Conservation (phyloP, 2,797 vertebrate genomes). For the Meriones psammophilus region DNA sequence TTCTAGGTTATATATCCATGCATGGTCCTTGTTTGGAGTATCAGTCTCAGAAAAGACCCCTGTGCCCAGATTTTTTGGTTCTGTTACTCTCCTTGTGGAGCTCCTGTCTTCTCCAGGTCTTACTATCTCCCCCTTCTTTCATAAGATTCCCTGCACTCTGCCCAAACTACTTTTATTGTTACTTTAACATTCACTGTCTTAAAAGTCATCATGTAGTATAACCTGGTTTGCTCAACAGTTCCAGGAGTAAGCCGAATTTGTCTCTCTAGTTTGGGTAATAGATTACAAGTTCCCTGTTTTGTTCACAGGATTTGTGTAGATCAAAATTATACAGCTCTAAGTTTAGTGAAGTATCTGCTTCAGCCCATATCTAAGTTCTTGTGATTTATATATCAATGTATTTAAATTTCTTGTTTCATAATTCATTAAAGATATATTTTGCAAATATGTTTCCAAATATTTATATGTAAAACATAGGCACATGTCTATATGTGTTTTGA, state of each 20-base stretch:
- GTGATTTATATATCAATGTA: neutral
- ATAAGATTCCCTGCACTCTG: too few relatives aligned
- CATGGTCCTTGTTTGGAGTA: too few relatives aligned
- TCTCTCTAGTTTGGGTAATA: neutral
- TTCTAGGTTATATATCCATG: too few relatives aligned
- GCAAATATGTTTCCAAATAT: neutral
- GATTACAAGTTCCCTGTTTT: neutral
- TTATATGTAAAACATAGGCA: neutral
- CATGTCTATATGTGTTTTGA: neutral
- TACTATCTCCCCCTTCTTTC: too few relatives aligned
- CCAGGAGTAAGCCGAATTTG: neutral
- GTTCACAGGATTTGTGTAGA: neutral
- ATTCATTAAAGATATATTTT: neutral
- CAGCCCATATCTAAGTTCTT: neutral
- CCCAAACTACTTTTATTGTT: too few relatives aligned
- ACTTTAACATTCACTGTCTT: neutral
- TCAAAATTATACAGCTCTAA: neutral
- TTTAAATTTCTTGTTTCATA: neutral
- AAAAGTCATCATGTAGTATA: neutral
- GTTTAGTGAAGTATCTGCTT: neutral
- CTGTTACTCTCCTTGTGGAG: too few relatives aligned
- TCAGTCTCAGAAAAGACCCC: too few relatives aligned
- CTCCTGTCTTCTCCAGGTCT: too few relatives aligned
- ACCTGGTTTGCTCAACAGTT: neutral
- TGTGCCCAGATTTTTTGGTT: too few relatives aligned